Percentiles rank a stretch among this genome's conserved stretches.
Evolutionary conservation across 1,140 invertebrate species (phyloP).

Genomic region (Drosophila erecta): DNA sequence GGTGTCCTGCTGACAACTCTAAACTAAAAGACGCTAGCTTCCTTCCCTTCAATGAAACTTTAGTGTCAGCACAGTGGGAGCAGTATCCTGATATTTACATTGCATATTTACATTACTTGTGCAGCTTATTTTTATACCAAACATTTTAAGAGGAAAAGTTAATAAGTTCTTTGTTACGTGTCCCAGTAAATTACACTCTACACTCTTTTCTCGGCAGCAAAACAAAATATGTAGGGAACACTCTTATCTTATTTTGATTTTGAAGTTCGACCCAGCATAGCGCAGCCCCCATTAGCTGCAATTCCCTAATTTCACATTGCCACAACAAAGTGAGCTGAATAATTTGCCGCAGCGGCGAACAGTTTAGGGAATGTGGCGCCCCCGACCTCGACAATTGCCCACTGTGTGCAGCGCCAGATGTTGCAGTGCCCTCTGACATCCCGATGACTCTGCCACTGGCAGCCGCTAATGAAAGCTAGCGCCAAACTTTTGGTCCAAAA

Average conservation of each 20-base stretch:
- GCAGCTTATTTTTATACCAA: no score
- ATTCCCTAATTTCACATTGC: not conserved
- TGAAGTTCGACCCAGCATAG: not conserved
- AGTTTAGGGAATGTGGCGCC: not conserved
- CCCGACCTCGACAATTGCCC: conserved; percentile 10
- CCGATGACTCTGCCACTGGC: conserved; percentile 31
- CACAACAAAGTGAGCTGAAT: not conserved
- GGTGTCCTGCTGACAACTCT: conserved; percentile 49
- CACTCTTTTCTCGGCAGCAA: no score
- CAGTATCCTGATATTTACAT: not conserved
- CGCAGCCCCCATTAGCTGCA: not conserved
- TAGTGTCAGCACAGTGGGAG: conserved; percentile 1
- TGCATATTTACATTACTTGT: no score
- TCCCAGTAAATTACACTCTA: not conserved
- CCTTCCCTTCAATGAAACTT: conserved; percentile 42
- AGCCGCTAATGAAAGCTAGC: conserved; percentile 61
- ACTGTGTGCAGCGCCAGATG: conserved; percentile 51
- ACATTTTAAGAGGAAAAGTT: no score
- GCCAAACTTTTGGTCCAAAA: conserved; percentile 57
- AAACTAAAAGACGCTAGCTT: conserved; percentile 60
- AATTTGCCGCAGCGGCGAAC: conserved; percentile 1
- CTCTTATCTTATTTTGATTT: no score
- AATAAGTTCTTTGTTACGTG: not conserved
- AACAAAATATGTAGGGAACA: no score
- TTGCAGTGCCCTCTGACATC: conserved; percentile 42